phyloP scores from a whole-genome alignment of 2,113 vertebrate species.

The Passer domesticus region DNA sequence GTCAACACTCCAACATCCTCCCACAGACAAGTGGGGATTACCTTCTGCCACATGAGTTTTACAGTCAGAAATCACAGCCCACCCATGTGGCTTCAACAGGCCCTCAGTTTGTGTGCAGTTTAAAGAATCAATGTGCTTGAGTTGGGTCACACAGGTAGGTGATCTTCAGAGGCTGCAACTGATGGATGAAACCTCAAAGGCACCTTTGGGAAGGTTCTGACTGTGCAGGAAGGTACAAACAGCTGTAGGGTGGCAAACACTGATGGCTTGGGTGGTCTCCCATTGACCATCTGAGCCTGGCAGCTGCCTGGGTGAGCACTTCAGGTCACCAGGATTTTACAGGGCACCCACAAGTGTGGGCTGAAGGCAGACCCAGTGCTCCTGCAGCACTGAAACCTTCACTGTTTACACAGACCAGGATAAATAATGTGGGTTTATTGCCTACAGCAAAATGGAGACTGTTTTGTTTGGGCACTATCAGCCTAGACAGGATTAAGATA shows the following conservation, averaged over 20 bases:
- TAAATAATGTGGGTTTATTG: background rate
- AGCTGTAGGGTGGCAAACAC: background rate
- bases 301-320: background rate
- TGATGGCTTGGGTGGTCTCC: background rate
- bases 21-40: background rate
- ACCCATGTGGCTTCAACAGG: rapidly evolving
- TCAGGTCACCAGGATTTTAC: background rate
- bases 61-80: background rate
- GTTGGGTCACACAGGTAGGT: background rate
- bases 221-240: background rate
- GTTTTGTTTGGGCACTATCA: background rate
- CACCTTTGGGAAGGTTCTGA: background rate
- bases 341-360: background rate
- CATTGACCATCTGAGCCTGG: background rate
- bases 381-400: background rate
- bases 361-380: background rate
- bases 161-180: background rate
- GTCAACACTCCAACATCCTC: background rate
- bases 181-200: background rate
- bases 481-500: background rate
- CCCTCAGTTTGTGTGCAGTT: background rate
- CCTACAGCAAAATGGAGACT: rapidly evolving
- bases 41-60: background rate
- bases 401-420: background rate
- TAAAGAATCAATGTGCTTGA: background rate